phyloP scores from a whole-genome alignment of 2,797 vertebrate genomes.

The Avahi laniger region DNA sequence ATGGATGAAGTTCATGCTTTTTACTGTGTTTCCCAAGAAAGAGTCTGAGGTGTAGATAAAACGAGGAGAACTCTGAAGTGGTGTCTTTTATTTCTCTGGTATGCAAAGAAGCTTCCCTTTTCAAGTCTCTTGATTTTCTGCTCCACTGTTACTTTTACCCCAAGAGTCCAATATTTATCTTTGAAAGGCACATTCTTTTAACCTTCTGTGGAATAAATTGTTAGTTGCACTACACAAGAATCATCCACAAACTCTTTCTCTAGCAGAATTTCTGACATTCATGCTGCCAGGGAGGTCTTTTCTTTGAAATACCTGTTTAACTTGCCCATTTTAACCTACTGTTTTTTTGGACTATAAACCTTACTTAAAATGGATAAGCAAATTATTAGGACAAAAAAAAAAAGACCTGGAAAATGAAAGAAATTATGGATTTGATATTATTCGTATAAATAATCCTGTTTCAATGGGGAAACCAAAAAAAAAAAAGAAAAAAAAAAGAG shows the following conservation, averaged over 20 bases:
- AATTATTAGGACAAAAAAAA: constrained; percentile 44
- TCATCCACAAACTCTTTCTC: neutral
- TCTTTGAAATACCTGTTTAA: neutral
- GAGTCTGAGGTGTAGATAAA: neutral
- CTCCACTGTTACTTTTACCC: neutral
- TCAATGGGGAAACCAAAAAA: neutral
- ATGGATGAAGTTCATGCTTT: neutral
- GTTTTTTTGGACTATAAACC: constrained; percentile 46
- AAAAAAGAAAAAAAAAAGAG: neutral
- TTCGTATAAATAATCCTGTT: constrained; percentile 35
- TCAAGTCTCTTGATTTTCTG: neutral
- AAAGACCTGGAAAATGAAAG: neutral
- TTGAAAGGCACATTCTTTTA: neutral
- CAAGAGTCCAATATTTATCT: neutral
- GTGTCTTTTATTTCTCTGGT: neutral
- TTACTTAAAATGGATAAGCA: constrained; percentile 55
- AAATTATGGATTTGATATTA: neutral
- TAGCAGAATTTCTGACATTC: constrained; percentile 5
- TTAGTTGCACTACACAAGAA: neutral
- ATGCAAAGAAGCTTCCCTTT: neutral
- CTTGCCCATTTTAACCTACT: constrained; percentile 14
- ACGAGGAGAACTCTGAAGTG: neutral
- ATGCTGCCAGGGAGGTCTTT: neutral
- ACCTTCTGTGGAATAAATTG: neutral
- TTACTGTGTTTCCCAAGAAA: neutral